A percentile compares a stretch with the other conserved stretches of the same genome.
These are phyloP conservation scores for Panulirus ornatus DNA, from an alignment of 1,140 invertebrate species.

Conservation along the genomic window DNA sequence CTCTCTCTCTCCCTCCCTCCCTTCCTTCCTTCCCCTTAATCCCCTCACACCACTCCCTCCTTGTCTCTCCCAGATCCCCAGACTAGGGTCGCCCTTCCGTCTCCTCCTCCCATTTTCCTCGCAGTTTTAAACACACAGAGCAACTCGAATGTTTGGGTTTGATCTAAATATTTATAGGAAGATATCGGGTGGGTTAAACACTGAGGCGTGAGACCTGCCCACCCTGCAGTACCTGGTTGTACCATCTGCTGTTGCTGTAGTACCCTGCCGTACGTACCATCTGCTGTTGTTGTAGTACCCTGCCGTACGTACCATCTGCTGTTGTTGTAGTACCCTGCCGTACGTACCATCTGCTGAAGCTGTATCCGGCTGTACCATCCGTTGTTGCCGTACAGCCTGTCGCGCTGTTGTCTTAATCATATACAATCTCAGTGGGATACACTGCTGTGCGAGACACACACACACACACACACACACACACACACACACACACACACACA, in stretches of 20 bases:
- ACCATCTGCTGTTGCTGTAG: not conserved
- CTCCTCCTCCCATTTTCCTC: slow-evolving; percentile 11
- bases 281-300: not conserved
- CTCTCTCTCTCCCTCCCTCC: not conserved
- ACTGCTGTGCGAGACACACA: too few relatives aligned
- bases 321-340: not conserved
- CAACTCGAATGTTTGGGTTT: slow-evolving; percentile 28
- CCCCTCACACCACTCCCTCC: not conserved
- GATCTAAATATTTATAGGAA: slow-evolving; percentile 36
- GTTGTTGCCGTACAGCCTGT: too few relatives aligned
- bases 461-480: too few relatives aligned
- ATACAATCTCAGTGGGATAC: too few relatives aligned
- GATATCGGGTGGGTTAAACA: slow-evolving; percentile 9
- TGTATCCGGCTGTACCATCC: too few relatives aligned
- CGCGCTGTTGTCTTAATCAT: too few relatives aligned
- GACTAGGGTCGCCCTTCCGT: not conserved
- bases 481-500: too few relatives aligned
- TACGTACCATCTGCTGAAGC: not conserved
- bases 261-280: not conserved
- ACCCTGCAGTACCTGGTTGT: not conserved
- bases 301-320: not conserved
- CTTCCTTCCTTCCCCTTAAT: not conserved
- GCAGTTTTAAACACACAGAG: slow-evolving; percentile 35
- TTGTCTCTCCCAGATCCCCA: not conserved
- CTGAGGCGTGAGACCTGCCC: not conserved